A percentile compares a stretch with the other conserved stretches of the same genome.
These are phyloP conservation scores for Urocolius indicus DNA, from an alignment of 2,113 vertebrate species.

Conservation along the genomic window DNA sequence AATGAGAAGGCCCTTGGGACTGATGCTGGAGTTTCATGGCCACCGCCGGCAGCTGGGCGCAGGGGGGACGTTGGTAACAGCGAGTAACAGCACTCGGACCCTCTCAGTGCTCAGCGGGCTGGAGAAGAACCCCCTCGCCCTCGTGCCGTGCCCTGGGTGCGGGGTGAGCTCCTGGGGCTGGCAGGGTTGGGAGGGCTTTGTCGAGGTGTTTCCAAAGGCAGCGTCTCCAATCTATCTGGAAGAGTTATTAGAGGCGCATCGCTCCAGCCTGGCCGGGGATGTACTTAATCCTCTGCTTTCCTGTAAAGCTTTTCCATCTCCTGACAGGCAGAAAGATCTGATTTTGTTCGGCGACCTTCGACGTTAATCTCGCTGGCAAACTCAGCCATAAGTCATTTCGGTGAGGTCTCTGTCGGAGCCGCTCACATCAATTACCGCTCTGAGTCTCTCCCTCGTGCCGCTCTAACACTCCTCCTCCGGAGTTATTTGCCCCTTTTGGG, in stretches of 20 bases:
- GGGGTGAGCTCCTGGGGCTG: background rate
- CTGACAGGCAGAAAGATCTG: slow-evolving; percentile 26
- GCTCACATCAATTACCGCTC: background rate
- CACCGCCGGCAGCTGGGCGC: background rate
- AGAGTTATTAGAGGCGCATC: background rate
- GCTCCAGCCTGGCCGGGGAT: background rate
- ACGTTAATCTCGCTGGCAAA: background rate
- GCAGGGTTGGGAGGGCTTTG: background rate
- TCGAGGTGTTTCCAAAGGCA: background rate
- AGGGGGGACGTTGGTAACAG: background rate
- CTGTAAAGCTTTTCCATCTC: background rate
- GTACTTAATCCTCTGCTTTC: slow-evolving; percentile 27
- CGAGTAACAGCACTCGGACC: too few relatives aligned
- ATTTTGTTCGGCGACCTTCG: background rate
- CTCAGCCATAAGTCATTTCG: background rate
- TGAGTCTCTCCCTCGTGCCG: background rate
- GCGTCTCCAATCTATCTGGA: background rate
- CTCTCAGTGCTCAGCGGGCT: rapidly evolving
- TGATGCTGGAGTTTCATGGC: background rate
- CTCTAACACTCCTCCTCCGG: background rate
- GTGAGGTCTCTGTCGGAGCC: background rate
- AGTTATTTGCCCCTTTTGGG: background rate
- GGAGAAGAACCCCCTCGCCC: background rate
- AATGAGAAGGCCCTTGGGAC: slow-evolving; percentile 38
- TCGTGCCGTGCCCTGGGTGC: background rate